Evolutionary conservation across 2,797 vertebrate species (phyloP), one percentile per base, ranked within the genome.

Genomic region (Eremophila alpestris): DNA sequence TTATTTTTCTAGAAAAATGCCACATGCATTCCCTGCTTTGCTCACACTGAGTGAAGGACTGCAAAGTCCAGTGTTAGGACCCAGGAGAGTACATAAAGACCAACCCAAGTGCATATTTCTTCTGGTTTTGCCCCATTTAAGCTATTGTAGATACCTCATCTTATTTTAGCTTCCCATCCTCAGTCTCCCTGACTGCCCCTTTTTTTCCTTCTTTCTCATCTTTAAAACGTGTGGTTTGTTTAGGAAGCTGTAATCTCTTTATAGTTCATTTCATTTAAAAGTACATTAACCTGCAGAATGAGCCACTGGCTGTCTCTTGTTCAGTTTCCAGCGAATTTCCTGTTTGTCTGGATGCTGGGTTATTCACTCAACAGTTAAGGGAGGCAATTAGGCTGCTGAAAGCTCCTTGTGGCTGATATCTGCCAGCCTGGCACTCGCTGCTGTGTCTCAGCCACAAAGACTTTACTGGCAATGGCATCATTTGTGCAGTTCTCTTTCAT

Each of bases 261-360:
- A 56, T 84, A 93, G 67, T 85, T 83, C 23, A 7, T 95, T 87
- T 94, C 24, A 71, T 56, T 89, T 90, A 77, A 90, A 91, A 96
- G 77, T 86, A 92, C 90, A 67, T 91, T 69, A 78, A 84, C 70
- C 41, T 38, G 43, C 80, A 84, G 87, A 80, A 83, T 19, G 83
- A 83, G 68, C 81, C 40, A 32, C 46, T 45, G 77, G 34, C 60
- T 89, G 58, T 78, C 89, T 76, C 62, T 92, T 79, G 51, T 80
- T 92, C 26, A 5, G 36, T 74, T 81, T 87, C 81, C 86, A 82
- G 1, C 60, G 76, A 51, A 54, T 83, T 95, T 96, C 87, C 83
- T 87, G 79, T 79, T 95, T 93, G 82, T 95, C 68, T 85, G 84
- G 62, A 36, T 67, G 79, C 84, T 92, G 85, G 34, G 56, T 94